Percentiles rank a stretch among this genome's conserved stretches.
Conservation (phyloP, 1,140 invertebrate species). For the Liolophura sinensis region DNA sequence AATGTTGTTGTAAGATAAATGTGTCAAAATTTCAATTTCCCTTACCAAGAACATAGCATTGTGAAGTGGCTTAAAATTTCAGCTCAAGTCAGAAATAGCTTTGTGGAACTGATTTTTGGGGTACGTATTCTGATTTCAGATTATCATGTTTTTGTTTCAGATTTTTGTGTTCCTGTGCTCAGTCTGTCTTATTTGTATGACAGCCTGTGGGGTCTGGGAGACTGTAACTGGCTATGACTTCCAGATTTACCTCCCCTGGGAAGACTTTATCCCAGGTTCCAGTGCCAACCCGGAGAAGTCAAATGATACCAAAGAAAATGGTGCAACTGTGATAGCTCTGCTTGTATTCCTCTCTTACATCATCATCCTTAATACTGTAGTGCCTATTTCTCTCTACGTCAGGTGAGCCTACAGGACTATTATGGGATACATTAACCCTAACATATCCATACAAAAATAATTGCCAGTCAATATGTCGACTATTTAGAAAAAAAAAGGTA, state of each 20-base stretch:
- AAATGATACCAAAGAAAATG: constrained; percentile 60
- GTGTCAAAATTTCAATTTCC: no score
- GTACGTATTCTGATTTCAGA: constrained; percentile 2
- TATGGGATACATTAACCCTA: background rate
- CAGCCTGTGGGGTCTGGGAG: constrained; percentile 98
- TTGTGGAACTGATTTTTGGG: background rate
- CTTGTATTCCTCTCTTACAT: constrained; percentile 99
- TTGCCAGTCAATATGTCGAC: no score
- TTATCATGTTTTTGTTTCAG: constrained; percentile 64
- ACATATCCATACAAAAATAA: no score
- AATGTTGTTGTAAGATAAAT: no score
- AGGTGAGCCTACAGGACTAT: constrained; percentile 66
- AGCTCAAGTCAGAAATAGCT: no score
- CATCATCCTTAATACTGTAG: constrained; percentile 98
- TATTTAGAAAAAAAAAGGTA: no score
- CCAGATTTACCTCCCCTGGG: constrained; percentile 93
- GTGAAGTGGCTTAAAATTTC: no score
- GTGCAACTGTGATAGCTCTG: constrained; percentile 90
- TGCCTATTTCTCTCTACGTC: constrained; percentile 99
- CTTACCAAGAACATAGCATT: no score
- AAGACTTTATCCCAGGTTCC: constrained; percentile 78
- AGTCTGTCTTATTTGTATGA: constrained; percentile 96
- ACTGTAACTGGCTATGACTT: constrained; percentile 75
- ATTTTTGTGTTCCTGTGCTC: constrained; percentile 98
- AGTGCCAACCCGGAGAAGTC: constrained; percentile 17